Percentiles rank a stretch among this genome's conserved stretches.
Conservation (phyloP, 2,113 vertebrate genomes). For the Corythoichthys haematopterus region DNA sequence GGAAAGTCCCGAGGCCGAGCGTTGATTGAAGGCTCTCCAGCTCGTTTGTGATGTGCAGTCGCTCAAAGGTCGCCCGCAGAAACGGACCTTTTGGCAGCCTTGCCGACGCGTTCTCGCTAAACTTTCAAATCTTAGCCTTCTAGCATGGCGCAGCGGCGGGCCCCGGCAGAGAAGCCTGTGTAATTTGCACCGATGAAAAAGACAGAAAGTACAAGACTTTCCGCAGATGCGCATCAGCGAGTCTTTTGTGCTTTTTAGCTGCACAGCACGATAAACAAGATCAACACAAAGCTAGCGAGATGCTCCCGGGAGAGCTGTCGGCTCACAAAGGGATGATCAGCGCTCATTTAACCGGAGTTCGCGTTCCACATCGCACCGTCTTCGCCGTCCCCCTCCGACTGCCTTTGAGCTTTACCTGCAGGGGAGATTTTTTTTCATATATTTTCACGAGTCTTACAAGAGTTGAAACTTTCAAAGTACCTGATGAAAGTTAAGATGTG, state of each 20-base stretch:
- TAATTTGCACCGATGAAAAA: slow-evolving; percentile 11
- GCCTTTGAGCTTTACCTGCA: slow-evolving; percentile 41
- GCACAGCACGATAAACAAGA: slow-evolving; percentile 50
- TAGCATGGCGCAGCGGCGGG: slow-evolving; percentile 7
- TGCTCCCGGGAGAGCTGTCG: slow-evolving; percentile 45
- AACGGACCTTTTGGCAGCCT: slow-evolving; percentile 17
- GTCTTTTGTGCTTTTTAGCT: slow-evolving; percentile 21
- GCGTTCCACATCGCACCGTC: slow-evolving; percentile 47
- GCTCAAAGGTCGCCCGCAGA: slow-evolving; percentile 47
- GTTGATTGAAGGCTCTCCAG: slow-evolving; percentile 47
- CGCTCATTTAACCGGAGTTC: slow-evolving; percentile 58
- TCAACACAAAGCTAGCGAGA: slow-evolving; percentile 51
- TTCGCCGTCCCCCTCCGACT: slow-evolving; percentile 33
- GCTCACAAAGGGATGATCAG: slow-evolving; percentile 63
- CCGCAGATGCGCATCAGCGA: slow-evolving; percentile 12
- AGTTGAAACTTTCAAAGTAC: slow-evolving; percentile 36
- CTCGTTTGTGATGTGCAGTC: slow-evolving; percentile 22
- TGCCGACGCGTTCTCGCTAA: not conserved
- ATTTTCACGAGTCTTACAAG: slow-evolving; percentile 49
- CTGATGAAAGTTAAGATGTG: slow-evolving; percentile 20
- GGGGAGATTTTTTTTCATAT: not conserved
- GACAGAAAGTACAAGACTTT: not conserved
- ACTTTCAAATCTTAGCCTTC: slow-evolving; percentile 5
- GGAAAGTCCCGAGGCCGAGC: slow-evolving; percentile 40
- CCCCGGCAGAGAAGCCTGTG: slow-evolving; percentile 13